These are phyloP conservation scores for Sarcophaga caerulescens DNA, from an alignment of 2,888 invertebrate genomes.

Conservation along the genomic window DNA sequence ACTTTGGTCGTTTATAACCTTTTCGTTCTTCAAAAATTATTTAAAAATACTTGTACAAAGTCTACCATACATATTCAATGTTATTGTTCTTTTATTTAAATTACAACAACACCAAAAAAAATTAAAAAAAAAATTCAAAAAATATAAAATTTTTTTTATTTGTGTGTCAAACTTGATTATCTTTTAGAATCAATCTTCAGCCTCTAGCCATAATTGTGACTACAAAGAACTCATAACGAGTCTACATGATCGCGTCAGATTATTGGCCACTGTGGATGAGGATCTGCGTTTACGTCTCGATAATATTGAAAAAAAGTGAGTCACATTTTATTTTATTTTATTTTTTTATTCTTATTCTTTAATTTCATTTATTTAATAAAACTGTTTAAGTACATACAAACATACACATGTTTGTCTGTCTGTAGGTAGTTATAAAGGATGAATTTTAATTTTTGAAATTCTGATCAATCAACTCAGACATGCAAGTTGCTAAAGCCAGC, in stretches of 20 bases:
- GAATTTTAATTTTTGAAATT: constrained; percentile 31
- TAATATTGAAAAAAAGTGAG: constrained; percentile 80
- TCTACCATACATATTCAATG: no score
- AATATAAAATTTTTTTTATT: constrained; percentile 11
- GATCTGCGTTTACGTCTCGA: constrained; percentile 79
- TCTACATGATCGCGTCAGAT: constrained; percentile 78
- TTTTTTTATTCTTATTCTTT: not conserved
- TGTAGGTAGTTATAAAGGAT: not conserved
- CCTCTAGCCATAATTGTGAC: constrained; percentile 67
- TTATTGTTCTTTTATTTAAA: not conserved
- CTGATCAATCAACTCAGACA: no score
- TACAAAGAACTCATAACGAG: constrained; percentile 76
- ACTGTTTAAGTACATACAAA: not conserved
- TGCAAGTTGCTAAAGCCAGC: not conserved
- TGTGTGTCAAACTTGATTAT: not conserved
- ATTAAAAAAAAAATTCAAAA: constrained; percentile 10
- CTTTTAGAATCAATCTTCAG: constrained; percentile 60
- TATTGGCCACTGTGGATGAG: constrained; percentile 78
- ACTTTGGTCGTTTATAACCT: constrained; percentile 11
- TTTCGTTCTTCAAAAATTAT: not conserved
- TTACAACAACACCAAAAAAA: not conserved
- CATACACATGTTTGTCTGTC: not conserved
- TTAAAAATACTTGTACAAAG: not conserved
- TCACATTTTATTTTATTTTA: constrained; percentile 43
- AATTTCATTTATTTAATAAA: not conserved